These are phyloP conservation scores for Triplophysa bombifrons DNA, from an alignment of 2,797 vertebrate genomes.

Conservation along the genomic window DNA sequence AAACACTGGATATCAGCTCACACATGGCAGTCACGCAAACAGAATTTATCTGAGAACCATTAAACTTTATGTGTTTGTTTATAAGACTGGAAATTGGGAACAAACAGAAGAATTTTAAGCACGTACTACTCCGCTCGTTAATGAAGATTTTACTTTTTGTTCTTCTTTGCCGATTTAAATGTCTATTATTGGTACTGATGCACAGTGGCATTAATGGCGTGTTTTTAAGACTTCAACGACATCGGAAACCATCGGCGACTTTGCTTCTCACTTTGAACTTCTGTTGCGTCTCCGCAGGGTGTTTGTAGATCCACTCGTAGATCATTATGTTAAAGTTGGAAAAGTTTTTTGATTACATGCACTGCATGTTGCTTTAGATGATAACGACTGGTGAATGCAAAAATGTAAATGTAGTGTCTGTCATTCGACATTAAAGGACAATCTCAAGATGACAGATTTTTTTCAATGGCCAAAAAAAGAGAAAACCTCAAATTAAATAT, in stretches of 20 bases:
- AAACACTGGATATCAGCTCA: conserved; percentile 51
- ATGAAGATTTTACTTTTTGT: conserved; percentile 14
- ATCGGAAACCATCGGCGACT: background rate
- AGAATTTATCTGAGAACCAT: conserved; percentile 54
- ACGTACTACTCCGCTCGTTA: conserved; percentile 46
- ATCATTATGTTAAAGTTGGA: no score
- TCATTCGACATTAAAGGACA: no score
- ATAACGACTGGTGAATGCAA: no score
- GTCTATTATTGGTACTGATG: conserved; percentile 12
- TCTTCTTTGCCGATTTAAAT: background rate
- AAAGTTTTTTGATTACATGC: no score
- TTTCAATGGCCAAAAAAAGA: no score
- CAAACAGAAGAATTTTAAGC: conserved; percentile 54
- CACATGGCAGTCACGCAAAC: conserved; percentile 41
- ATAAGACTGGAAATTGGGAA: conserved; percentile 47
- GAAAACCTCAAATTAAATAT: no score
- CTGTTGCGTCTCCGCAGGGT: background rate
- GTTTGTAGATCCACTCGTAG: background rate
- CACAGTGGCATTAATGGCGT: conserved; percentile 26
- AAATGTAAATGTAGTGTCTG: no score
- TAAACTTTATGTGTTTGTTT: conserved; percentile 64
- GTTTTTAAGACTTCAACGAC: conserved; percentile 5
- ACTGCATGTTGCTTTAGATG: no score
- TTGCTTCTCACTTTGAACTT: background rate
- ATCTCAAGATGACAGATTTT: no score